Evolutionary conservation across 2,888 invertebrate genomes (phyloP).

Genomic region (Melipona bicolor): DNA sequence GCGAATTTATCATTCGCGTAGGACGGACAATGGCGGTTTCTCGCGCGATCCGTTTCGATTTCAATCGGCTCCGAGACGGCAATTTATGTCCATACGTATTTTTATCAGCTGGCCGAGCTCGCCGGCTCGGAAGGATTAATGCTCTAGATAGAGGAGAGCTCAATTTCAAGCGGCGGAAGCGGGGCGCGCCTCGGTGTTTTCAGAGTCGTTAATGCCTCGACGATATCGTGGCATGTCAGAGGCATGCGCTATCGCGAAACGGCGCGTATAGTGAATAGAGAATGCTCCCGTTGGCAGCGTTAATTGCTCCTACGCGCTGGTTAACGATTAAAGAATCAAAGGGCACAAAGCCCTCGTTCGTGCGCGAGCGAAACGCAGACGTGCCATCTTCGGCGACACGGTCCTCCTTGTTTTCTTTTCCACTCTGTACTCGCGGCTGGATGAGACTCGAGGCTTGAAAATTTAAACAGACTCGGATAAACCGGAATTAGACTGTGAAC

Average conservation of each 20-base stretch:
- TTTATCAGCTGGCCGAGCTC: conserved; percentile 40
- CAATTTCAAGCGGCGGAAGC: conserved; percentile 20
- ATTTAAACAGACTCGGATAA: neutral
- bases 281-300: conserved; percentile 35
- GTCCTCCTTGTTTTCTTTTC: neutral
- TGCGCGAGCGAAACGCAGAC: conserved; percentile 42
- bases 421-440: neutral
- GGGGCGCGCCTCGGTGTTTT: conserved; percentile 8
- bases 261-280: conserved; percentile 30
- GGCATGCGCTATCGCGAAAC: conserved; percentile 15
- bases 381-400: conserved; percentile 37
- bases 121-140: conserved; percentile 24
- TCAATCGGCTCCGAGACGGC: conserved; percentile 19
- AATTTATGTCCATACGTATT: conserved; percentile 47
- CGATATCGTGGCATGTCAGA: neutral
- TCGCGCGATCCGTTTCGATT: conserved; percentile 14
- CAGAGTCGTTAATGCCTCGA: conserved; percentile 3
- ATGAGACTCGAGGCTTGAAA: neutral
- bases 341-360: conserved; percentile 1
- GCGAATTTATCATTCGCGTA: conserved; percentile 14
- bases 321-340: conserved; percentile 32
- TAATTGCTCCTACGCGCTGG: conserved; percentile 49
- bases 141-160: conserved; percentile 6
- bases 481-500: neutral
- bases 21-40: conserved; percentile 17